Base-by-base conservation (phyloP, 2,888 invertebrate genomes). In the Bombylius major region DNA sequence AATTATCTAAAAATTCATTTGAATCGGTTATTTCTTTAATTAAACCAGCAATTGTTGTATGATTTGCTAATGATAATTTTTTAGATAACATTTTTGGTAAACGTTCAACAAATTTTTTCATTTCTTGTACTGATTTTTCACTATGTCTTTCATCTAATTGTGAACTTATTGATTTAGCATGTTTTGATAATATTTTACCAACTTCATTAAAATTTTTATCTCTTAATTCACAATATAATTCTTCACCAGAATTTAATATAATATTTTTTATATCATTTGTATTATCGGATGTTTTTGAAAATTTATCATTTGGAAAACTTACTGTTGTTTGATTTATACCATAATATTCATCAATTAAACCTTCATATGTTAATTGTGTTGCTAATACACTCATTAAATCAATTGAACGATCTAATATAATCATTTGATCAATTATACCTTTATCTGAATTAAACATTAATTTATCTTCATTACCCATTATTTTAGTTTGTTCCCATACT, bases 291-390 rank as follows among this genome's bases (percentile, higher is more conserved):
- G 87, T 84, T 0, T 79, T 78, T 34, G 81, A 80, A 71, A 96
- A 95, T 71, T 86, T 88, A 64, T 90, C 87, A 0, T 87, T 86
- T 1, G 96, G 94, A 65, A 97, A 81, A 50, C 85, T 83, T 0
- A 89, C 89, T 32, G 88, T 86, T 39, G 86, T 83, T 64, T 80
- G 84, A 63, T 85, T 86, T 57, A 97, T 90, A 44, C 89, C 88
- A 74, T 87, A 97, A 56, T 94, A 81, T 72, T 98, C 97, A 75
- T 99, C 99, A 61, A 99, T 90, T 8, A 99, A 79, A 5, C 98
- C 99, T 73, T 97, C 97, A 66, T 98, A 99, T 0, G 98, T 98
- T 44, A 97, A 80, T 68, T 98, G 99, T 0, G 95, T 95, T 1
- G 91, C 85, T 65, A 99, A 77, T 1, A 95, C 91, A 50, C 94